Conservation (phyloP, 2,888 invertebrate genomes). For the Harpalus rufipes region DNA sequence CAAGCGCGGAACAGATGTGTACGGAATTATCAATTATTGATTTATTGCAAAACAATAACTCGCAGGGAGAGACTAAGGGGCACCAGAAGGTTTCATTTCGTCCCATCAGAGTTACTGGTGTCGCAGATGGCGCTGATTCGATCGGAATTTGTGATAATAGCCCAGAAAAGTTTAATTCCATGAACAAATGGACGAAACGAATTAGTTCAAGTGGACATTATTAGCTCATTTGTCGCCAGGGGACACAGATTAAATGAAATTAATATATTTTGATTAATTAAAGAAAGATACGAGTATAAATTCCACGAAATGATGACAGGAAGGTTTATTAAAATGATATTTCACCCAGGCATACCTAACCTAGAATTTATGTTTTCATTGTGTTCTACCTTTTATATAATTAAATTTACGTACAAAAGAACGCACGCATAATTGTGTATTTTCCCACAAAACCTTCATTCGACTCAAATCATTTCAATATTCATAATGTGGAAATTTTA, state of each 20-base stretch:
- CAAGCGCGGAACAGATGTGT: conserved; percentile 31
- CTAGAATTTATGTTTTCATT: conserved; percentile 19
- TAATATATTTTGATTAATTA: conserved; percentile 48
- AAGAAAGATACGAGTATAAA: conserved; percentile 17
- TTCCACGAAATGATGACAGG: conserved; percentile 17
- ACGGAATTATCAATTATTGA: conserved; percentile 63
- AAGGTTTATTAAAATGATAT: conserved; percentile 42
- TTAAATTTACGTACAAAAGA: conserved; percentile 21
- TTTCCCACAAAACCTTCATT: background rate
- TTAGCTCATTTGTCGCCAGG: conserved; percentile 11
- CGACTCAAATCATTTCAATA: background rate
- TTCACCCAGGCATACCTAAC: background rate
- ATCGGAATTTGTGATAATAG: conserved; percentile 39
- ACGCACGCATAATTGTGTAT: background rate
- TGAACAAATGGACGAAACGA: conserved; percentile 18
- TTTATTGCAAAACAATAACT: conserved; percentile 49
- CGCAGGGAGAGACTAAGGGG: background rate
- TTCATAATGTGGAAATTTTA: background rate
- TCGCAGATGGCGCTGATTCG: conserved; percentile 30
- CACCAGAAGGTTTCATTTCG: conserved; percentile 28
- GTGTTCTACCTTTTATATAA: conserved; percentile 26
- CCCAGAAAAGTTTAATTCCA: conserved; percentile 23
- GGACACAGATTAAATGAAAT: conserved; percentile 5
- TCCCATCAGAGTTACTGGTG: conserved; percentile 7
- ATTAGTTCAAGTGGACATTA: conserved; percentile 32